Percentiles rank a stretch among this genome's conserved stretches.
These are phyloP conservation scores for Acrocephalus scirpaceus DNA, from an alignment of 2,797 vertebrate species.

Conservation along the genomic window DNA sequence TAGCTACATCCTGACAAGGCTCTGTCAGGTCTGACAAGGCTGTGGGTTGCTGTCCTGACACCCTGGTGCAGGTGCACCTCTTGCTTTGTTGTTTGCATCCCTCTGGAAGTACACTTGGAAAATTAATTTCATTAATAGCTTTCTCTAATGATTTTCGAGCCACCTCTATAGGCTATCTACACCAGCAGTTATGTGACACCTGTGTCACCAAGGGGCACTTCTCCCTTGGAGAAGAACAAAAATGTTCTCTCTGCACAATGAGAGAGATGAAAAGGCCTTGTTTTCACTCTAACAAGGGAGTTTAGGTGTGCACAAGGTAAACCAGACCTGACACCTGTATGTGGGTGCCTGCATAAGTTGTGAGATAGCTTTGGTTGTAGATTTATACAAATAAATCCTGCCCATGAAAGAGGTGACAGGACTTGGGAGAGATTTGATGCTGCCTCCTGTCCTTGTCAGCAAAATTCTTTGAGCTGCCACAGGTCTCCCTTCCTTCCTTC, in stretches of 20 bases:
- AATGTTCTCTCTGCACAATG: neutral
- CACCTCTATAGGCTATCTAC: neutral
- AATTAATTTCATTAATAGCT: neutral
- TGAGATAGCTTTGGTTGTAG: neutral
- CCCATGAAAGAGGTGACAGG: neutral
- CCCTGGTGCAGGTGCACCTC: neutral
- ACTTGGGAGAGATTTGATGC: neutral
- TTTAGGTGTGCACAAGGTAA: neutral
- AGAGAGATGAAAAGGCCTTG: neutral
- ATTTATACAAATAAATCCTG: neutral
- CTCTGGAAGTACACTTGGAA: neutral
- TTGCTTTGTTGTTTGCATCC: neutral
- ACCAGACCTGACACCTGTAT: neutral
- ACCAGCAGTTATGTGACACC: neutral
- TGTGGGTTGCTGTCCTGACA: neutral
- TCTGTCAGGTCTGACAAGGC: neutral
- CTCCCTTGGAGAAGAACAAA: neutral
- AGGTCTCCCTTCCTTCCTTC: neutral
- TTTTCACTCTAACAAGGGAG: fast-evolving
- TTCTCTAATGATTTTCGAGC: neutral
- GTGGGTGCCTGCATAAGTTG: neutral
- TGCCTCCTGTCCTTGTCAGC: neutral
- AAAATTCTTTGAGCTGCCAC: neutral
- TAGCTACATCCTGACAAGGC: neutral
- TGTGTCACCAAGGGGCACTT: neutral